Evolutionary conservation across 2,113 vertebrate genomes (phyloP), one percentile per base, ranked within the genome.

Genomic region (Chamaea fasciata): DNA sequence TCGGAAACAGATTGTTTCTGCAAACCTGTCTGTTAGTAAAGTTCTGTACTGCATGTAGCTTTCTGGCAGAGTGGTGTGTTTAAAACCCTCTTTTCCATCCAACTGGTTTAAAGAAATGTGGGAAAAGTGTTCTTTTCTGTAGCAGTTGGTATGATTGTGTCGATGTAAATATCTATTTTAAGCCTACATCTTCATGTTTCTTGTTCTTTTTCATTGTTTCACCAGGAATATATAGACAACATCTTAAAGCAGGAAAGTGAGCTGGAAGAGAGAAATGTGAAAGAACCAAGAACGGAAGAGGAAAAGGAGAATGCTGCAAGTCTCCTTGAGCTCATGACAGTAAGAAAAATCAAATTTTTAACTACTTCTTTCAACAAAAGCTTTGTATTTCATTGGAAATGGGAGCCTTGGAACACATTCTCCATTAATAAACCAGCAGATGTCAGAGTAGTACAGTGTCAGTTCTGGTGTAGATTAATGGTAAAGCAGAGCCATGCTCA

Each of bases 191-290:
- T 83, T 19, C 44, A 37, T 77, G n/a, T 71, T 79, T 73, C 49
- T 60, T 82, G 16, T 37, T 78, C 8, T 76, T 90, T 86, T 42
- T 92, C 30, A 15, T 82, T 88, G 24, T 76, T 78, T 33, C 49
- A 71, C 47, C 89, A 99, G 99, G 95, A 97, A 42, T 99, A 99
- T 79, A 97, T 99, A 23, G 97, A 98, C 69, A 96, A 97, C 65
- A 95, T 99, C 79, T 97, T 99, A 85, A 97, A 97, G 89, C 98
- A 97, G 87, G 98, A 99, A 94, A 94, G 97, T 78, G 96, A 96
- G 26, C 94, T 97, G 28, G 97, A 98, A 81, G 97, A 98, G 60
- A 98, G 98, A 95, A 97, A 95, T 24, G 62, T 98, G 49, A 99
- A 98, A 96, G 99, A 99, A 41, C 98, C 98, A 88, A 97, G 98